Evolutionary conservation across 2,113 vertebrate genomes (phyloP).

Genomic region (Protobothrops flavoviridis): DNA sequence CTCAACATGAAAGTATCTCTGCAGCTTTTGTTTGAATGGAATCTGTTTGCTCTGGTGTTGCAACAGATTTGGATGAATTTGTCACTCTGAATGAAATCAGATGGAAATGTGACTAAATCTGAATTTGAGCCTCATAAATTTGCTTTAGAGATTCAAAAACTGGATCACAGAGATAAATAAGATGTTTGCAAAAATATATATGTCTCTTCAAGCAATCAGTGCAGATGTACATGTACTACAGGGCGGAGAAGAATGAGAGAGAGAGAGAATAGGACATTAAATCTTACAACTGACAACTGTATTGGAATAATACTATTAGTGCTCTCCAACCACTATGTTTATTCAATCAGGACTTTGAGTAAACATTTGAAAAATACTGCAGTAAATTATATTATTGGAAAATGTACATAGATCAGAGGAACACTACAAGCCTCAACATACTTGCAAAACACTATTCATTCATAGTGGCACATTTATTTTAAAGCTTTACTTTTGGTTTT

Average conservation of each 20-base stretch:
- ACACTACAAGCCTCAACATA: background rate
- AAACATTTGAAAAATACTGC: background rate
- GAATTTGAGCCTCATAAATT: background rate
- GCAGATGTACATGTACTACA: background rate
- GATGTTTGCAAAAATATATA: background rate
- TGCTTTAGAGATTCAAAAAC: background rate
- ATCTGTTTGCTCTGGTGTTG: background rate
- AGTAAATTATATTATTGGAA: background rate
- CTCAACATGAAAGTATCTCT: background rate
- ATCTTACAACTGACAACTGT: background rate
- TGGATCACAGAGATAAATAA: background rate
- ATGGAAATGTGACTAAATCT: background rate
- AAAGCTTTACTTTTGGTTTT: conserved; percentile 12
- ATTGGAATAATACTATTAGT: background rate
- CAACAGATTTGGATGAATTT: background rate
- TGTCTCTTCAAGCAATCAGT: background rate
- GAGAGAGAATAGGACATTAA: background rate
- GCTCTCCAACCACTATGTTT: background rate
- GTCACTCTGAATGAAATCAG: background rate
- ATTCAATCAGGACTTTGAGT: background rate
- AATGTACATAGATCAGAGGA: background rate
- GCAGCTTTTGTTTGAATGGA: background rate
- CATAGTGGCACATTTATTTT: background rate
- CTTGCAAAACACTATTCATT: background rate
- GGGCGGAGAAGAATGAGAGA: background rate